These are phyloP conservation scores for Palythoa caribaeorum DNA, from an alignment of 92 coral and sea anemone genomes.

Conservation along the genomic window DNA sequence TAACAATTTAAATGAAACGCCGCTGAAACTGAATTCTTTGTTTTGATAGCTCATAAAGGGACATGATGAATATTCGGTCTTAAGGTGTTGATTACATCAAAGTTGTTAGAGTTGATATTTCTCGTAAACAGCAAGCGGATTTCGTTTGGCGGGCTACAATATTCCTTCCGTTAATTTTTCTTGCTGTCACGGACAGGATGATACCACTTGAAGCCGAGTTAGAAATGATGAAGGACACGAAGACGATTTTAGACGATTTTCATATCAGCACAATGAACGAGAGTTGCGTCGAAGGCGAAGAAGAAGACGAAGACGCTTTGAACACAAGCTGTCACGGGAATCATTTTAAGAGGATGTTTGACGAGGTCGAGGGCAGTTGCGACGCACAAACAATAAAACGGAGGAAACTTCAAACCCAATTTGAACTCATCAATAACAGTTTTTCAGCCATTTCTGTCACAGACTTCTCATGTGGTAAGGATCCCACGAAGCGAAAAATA, in stretches of 20 bases:
- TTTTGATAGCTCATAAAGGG: background rate
- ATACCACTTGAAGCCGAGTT: background rate
- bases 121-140: background rate
- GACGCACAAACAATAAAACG: slow-evolving; percentile 66
- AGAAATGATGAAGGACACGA: slow-evolving; percentile 8
- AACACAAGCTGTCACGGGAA: slow-evolving; percentile 82
- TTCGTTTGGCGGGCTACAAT: background rate
- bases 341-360: slow-evolving; percentile 78
- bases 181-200: background rate
- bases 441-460: slow-evolving; percentile 52
- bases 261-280: slow-evolving; percentile 28
- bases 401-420: slow-evolving; percentile 80
- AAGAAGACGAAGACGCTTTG: slow-evolving; percentile 68
- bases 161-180: background rate
- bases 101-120: background rate
- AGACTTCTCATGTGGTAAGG: slow-evolving; percentile 5
- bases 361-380: slow-evolving; percentile 55
- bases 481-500: background rate
- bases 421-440: slow-evolving; percentile 60
- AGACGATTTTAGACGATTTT: slow-evolving; percentile 17
- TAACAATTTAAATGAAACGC: background rate
- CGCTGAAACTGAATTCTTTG: slow-evolving; percentile 31
- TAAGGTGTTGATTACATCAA: background rate
- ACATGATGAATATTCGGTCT: background rate
- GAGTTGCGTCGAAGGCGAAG: slow-evolving; percentile 45